These are phyloP conservation scores for Coptodon rendalli DNA, from an alignment of 2,113 vertebrate species.

Conservation along the genomic window DNA sequence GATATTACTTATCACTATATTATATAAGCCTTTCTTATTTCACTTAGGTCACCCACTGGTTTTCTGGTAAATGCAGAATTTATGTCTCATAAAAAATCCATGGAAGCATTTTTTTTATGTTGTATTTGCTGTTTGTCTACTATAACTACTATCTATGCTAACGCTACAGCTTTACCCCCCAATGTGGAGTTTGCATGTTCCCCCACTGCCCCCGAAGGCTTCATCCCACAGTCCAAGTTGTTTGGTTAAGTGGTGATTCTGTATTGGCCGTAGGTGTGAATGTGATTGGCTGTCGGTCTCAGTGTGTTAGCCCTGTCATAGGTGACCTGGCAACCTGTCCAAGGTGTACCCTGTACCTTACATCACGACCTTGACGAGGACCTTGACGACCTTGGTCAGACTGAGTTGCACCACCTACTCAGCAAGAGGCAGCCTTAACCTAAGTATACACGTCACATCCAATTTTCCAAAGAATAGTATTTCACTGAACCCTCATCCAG, in stretches of 20 bases:
- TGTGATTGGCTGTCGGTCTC: background rate
- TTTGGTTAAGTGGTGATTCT: background rate
- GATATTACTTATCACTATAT: background rate
- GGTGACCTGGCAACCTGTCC: background rate
- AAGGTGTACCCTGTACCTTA: background rate
- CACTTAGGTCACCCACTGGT: background rate
- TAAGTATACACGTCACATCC: fast-evolving
- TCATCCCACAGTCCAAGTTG: background rate
- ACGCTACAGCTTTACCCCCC: background rate
- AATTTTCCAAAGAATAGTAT: background rate
- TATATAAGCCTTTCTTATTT: background rate
- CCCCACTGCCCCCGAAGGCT: fast-evolving
- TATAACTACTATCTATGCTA: background rate
- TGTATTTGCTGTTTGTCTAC: background rate
- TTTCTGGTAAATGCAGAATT: background rate
- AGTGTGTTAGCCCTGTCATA: fast-evolving
- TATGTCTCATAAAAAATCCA: background rate
- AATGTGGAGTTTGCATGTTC: background rate
- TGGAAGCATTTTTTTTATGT: background rate
- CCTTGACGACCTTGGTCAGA: background rate
- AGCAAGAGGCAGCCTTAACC: background rate
- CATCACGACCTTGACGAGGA: background rate
- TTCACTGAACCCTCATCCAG: background rate
- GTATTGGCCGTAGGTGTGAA: background rate
- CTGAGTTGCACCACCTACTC: background rate